These are phyloP conservation scores for Seriola quinqueradiata DNA, from an alignment of 2,113 vertebrate species.

Conservation along the genomic window DNA sequence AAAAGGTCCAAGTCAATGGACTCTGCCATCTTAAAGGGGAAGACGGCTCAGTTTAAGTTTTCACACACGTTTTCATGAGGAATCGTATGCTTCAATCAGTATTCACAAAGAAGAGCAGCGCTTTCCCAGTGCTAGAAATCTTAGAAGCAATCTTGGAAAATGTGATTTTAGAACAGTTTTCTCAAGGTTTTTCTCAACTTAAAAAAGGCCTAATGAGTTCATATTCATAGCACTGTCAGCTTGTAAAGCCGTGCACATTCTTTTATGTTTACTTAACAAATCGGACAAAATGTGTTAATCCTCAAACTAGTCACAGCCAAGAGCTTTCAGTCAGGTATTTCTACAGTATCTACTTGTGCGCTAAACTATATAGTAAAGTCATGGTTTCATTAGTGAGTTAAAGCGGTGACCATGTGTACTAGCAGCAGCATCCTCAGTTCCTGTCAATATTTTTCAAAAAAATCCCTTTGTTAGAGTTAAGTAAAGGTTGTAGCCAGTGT, in stretches of 20 bases:
- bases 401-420: neutral
- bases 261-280: neutral
- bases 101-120: constrained; percentile 32
- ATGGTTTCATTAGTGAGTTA: neutral
- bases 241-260: neutral
- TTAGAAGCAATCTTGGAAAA: constrained; percentile 8
- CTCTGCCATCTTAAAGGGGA: constrained; percentile 71
- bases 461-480: neutral
- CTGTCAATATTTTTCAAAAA: neutral
- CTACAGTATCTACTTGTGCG: neutral
- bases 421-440: neutral
- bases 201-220: neutral
- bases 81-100: constrained; percentile 40
- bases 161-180: neutral
- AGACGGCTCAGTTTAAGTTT: constrained; percentile 57
- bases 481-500: neutral
- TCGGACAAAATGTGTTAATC: neutral
- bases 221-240: neutral
- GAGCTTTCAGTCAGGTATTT: neutral
- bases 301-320: neutral
- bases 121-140: constrained; percentile 21
- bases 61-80: constrained; percentile 65
- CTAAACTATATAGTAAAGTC: neutral
- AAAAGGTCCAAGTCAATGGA: constrained; percentile 76
- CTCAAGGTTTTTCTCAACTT: neutral